These are phyloP conservation scores for Sebastes iracundus DNA, from an alignment of 2,797 vertebrate genomes.

Conservation along the genomic window DNA sequence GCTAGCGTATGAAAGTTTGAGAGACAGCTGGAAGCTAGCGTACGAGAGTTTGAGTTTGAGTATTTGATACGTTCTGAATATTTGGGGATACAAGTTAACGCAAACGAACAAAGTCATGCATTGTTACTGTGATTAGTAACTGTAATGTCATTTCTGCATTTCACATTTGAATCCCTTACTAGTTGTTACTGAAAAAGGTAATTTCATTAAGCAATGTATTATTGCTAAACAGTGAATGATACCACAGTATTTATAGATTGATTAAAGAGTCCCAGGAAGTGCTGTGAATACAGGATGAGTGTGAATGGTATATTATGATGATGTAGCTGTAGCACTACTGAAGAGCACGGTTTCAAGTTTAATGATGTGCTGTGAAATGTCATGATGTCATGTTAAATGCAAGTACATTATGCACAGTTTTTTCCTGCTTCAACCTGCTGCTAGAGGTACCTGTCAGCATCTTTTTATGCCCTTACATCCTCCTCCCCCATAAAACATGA, in stretches of 20 bases:
- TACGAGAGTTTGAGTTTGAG: too few relatives aligned
- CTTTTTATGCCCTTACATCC: background rate
- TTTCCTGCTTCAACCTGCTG: background rate
- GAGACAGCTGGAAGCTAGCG: too few relatives aligned
- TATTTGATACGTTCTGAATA: too few relatives aligned
- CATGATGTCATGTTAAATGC: background rate
- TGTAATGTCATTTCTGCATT: background rate
- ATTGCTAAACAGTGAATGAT: background rate
- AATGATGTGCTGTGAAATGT: background rate
- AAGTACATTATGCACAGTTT: background rate
- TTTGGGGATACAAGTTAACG: too few relatives aligned
- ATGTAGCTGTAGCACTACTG: background rate
- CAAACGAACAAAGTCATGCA: too few relatives aligned
- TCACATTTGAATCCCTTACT: background rate
- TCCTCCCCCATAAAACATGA: background rate
- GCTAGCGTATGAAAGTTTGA: background rate
- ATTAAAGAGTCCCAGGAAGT: background rate
- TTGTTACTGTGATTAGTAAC: background rate
- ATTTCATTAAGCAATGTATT: background rate
- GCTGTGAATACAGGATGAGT: background rate
- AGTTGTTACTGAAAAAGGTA: too few relatives aligned
- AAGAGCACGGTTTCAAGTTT: background rate
- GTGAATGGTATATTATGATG: background rate
- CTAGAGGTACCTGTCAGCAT: conserved; percentile 8
- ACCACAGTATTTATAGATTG: background rate